Conservation (phyloP, 2,888 invertebrate genomes). For the Dichetophora obliterata region DNA sequence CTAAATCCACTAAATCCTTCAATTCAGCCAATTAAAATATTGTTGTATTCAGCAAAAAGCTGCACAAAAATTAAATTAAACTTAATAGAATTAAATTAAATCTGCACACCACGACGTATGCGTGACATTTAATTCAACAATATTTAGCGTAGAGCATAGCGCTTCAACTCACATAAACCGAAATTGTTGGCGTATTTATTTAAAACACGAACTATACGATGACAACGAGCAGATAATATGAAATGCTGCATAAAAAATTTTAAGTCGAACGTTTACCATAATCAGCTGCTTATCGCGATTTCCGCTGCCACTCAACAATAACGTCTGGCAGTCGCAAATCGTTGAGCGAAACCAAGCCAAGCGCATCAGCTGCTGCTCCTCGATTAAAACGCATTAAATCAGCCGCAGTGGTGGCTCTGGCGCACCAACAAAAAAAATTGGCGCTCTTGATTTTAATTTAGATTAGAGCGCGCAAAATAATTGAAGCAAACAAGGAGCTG, state of each 20-base stretch:
- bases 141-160: too few species aligned
- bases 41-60: background rate
- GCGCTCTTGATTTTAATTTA: slow-evolving; percentile 36
- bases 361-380: background rate
- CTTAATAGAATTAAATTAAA: slow-evolving; percentile 10
- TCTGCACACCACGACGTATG: background rate
- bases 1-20: background rate
- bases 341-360: background rate
- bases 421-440: slow-evolving; percentile 15
- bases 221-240: background rate
- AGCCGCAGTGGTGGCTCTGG: background rate
- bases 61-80: background rate
- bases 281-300: slow-evolving; percentile 21
- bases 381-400: slow-evolving; percentile 15
- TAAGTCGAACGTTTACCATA: background rate
- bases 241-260: background rate
- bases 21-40: slow-evolving; percentile 1
- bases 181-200: background rate
- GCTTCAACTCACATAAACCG: too few species aligned
- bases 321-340: background rate
- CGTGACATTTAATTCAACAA: too few species aligned
- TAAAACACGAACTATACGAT: background rate
- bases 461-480: slow-evolving; percentile 34
- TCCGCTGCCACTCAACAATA: slow-evolving; percentile 7
- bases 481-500: slow-evolving; percentile 16